Percentiles rank a stretch among this genome's conserved stretches.
Conservation (phyloP, 53 echinoderm and acorn worm genomes). For the Paracentrotus lividus region DNA sequence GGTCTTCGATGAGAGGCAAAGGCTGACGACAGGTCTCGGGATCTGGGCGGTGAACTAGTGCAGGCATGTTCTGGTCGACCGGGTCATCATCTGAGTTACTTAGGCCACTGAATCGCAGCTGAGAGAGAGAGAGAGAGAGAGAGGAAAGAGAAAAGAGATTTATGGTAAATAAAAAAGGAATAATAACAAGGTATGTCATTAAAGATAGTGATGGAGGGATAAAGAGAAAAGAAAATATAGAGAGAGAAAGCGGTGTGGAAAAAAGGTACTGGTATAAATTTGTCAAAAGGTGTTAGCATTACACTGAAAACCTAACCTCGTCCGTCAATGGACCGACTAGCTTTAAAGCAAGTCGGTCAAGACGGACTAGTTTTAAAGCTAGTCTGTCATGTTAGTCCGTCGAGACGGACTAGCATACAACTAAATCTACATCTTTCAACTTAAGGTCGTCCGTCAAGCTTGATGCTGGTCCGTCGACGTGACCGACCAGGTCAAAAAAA, state of each 20-base stretch:
- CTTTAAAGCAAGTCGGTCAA: too few relatives aligned
- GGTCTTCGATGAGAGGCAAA: background rate
- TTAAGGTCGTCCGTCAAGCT: too few relatives aligned
- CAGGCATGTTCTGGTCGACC: background rate
- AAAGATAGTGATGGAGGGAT: background rate
- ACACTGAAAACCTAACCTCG: too few relatives aligned
- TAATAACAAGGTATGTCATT: background rate
- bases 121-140: background rate
- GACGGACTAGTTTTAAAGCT: too few relatives aligned
- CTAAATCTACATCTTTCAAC: too few relatives aligned
- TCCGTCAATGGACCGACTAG: too few relatives aligned
- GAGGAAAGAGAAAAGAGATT: slow-evolving; percentile 1
- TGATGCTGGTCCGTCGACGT: too few relatives aligned
- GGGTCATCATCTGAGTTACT: slow-evolving; percentile 6
- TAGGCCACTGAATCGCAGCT: background rate
- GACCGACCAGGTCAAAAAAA: too few relatives aligned
- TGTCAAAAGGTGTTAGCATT: too few relatives aligned
- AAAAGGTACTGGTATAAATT: too few relatives aligned
- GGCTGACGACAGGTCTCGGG: slow-evolving; percentile 1
- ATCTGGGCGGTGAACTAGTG: slow-evolving; percentile 12
- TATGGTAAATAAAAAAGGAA: background rate
- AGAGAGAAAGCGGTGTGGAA: background rate
- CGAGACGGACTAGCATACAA: too few relatives aligned
- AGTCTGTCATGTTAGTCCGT: too few relatives aligned
- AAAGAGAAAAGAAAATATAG: background rate